phyloP scores from a whole-genome alignment of 2,797 vertebrate genomes.

The Enteromius mattozi region DNA sequence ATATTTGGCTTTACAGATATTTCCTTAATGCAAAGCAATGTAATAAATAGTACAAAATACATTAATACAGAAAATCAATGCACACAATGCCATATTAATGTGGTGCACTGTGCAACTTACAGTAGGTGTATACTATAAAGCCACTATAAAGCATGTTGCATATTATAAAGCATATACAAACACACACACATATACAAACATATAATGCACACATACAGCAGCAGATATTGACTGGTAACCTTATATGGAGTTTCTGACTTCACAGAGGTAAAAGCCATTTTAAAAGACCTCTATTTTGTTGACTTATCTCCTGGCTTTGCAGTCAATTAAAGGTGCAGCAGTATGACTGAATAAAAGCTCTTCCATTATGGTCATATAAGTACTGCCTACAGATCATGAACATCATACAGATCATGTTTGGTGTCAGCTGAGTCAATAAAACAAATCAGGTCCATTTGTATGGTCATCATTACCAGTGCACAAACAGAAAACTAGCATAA shows the following conservation, averaged over 20 bases:
- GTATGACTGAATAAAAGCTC: not conserved
- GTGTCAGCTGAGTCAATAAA: slow-evolving; percentile 36
- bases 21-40: not conserved
- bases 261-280: not conserved
- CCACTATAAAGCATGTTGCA: not conserved
- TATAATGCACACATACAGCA: not conserved
- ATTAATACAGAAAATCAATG: too few relatives aligned
- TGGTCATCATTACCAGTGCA: slow-evolving; percentile 16
- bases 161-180: not conserved
- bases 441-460: slow-evolving; percentile 26
- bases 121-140: too few relatives aligned
- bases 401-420: not conserved
- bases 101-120: not conserved
- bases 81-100: too few relatives aligned
- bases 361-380: not conserved
- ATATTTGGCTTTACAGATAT: not conserved
- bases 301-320: not conserved
- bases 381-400: not conserved
- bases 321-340: not conserved
- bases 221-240: not conserved
- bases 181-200: not conserved
- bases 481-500: slow-evolving; percentile 33
- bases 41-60: not conserved
- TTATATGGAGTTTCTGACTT: not conserved
- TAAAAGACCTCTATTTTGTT: not conserved